Conservation (phyloP, 2,797 vertebrate species). For the Betta splendens region DNA sequence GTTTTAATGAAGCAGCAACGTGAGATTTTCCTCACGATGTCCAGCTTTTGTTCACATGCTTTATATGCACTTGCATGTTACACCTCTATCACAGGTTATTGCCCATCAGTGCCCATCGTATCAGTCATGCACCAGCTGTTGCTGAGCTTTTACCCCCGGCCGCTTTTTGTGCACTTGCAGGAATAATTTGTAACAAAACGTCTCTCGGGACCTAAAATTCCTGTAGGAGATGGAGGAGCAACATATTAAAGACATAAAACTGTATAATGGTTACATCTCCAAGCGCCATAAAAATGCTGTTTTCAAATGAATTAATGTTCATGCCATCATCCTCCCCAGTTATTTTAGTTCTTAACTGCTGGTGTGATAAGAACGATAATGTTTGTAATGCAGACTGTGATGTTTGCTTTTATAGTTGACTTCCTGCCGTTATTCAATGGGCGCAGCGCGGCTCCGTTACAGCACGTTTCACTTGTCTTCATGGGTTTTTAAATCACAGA, state of each 20-base stretch:
- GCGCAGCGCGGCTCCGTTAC: neutral
- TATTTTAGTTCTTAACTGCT: too few species aligned
- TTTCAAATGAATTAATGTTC: neutral
- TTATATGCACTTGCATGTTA: neutral
- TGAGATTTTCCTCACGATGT: constrained; percentile 25
- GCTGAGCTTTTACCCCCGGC: constrained; percentile 25
- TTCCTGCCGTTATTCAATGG: neutral
- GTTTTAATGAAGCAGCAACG: constrained; percentile 26
- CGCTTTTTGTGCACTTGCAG: constrained; percentile 20
- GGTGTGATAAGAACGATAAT: neutral
- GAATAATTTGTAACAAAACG: constrained; percentile 30
- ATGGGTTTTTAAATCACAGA: too few species aligned
- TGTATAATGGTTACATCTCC: neutral
- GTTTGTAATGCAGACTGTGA: too few species aligned
- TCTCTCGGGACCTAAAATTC: constrained; percentile 20
- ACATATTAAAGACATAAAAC: constrained; percentile 1
- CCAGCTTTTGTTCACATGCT: constrained; percentile 22
- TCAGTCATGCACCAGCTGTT: constrained; percentile 48
- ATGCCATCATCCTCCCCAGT: neutral
- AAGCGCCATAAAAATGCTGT: neutral
- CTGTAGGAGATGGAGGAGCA: constrained; percentile 12
- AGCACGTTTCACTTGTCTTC: too few species aligned
- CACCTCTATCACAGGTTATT: constrained; percentile 13
- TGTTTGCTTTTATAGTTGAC: neutral
- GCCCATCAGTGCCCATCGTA: constrained; percentile 17